These are phyloP conservation scores for Agrotis ipsilon DNA, from an alignment of 2,888 invertebrate genomes.

Conservation along the genomic window DNA sequence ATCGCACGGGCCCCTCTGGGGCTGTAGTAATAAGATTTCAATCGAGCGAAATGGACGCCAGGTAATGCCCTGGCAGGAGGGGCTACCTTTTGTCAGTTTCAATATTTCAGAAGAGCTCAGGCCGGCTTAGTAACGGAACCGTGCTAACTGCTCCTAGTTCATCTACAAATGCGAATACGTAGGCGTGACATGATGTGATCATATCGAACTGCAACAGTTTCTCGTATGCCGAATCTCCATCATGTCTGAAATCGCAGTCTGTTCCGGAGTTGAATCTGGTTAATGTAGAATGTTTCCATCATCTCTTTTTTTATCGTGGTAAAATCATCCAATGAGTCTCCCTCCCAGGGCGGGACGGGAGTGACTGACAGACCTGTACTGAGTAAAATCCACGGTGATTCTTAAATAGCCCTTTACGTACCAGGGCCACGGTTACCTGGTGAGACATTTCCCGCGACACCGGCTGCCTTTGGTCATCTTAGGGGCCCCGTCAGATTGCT, in stretches of 20 bases:
- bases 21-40: constrained; percentile 36
- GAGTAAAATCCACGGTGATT: no score
- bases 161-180: not conserved
- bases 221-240: not conserved
- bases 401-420: no score
- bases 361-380: no score
- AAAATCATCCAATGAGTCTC: no score
- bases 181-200: not conserved
- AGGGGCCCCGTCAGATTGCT: no score
- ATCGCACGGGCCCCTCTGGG: constrained; percentile 1
- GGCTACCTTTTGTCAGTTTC: constrained; percentile 41
- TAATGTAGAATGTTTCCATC: not conserved
- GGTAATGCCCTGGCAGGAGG: constrained; percentile 9
- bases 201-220: not conserved
- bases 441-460: no score
- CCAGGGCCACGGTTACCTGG: no score
- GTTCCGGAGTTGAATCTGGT: no score
- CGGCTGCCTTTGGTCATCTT: no score
- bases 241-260: no score
- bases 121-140: constrained; percentile 6
- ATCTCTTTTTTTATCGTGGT: no score
- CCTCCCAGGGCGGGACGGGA: no score
- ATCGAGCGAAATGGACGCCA: constrained; percentile 23
- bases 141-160: not conserved
- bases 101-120: constrained; percentile 40